A percentile compares a stretch with the other conserved stretches of the same genome.
Conservation (phyloP, 2,797 vertebrate species). For the Otolemur crassicaudatus region DNA sequence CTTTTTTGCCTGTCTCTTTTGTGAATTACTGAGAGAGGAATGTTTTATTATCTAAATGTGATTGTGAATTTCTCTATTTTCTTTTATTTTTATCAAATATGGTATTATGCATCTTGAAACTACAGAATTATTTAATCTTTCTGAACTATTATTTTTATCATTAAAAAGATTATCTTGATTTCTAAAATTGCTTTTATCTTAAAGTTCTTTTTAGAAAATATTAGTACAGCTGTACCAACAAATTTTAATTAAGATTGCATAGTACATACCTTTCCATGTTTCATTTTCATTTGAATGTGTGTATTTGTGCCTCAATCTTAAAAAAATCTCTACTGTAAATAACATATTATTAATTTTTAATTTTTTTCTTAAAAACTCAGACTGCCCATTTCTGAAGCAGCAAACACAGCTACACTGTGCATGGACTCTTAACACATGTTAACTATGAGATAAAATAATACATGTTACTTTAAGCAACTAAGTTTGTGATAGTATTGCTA, state of each 20-base stretch:
- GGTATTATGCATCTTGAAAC: neutral
- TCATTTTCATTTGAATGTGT: neutral
- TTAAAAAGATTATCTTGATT: neutral
- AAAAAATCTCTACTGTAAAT: neutral
- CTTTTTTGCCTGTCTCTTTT: neutral
- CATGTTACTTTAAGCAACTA: neutral
- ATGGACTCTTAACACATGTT: neutral
- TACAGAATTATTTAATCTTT: neutral
- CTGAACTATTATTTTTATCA: neutral
- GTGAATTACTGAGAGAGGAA: neutral
- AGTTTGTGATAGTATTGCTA: neutral
- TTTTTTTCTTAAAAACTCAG: neutral
- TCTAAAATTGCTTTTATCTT: neutral
- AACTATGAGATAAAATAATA: neutral
- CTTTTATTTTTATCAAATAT: neutral
- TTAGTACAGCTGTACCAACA: neutral
- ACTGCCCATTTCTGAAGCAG: neutral
- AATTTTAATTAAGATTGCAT: neutral
- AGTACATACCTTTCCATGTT: neutral
- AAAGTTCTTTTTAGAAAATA: neutral
- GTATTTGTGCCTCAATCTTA: neutral
- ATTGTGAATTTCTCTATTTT: neutral
- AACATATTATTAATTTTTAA: neutral
- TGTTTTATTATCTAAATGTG: neutral
- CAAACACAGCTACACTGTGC: neutral